A percentile compares a stretch with the other conserved stretches of the same genome.
These are phyloP conservation scores for Cheirogaleus medius DNA, from an alignment of 2,113 vertebrate genomes.

Conservation along the genomic window DNA sequence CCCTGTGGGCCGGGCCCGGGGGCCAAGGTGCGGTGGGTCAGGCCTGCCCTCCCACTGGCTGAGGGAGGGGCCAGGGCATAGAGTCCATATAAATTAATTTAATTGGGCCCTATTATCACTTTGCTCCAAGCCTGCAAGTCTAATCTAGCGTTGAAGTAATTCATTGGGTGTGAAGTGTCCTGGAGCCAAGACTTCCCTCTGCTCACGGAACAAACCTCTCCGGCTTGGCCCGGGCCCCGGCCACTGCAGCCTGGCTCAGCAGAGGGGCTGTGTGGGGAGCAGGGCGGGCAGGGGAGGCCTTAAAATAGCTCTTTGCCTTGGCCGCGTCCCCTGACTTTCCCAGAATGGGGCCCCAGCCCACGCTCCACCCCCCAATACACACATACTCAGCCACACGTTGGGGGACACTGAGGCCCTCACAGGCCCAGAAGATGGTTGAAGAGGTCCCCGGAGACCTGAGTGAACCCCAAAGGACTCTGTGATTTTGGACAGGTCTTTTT, in stretches of 20 bases:
- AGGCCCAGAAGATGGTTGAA: not conserved
- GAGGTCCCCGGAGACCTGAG: not conserved
- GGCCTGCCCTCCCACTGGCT: slow-evolving; percentile 12
- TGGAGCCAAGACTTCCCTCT: slow-evolving; percentile 84
- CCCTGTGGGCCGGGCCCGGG: not conserved
- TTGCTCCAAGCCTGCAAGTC: slow-evolving; percentile 81
- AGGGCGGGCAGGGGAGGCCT: slow-evolving; percentile 49
- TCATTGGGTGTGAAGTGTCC: slow-evolving; percentile 86
- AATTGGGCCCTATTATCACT: slow-evolving; percentile 87
- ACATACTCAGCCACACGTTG: not conserved
- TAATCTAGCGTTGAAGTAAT: slow-evolving; percentile 87
- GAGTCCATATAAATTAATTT: slow-evolving; percentile 84
- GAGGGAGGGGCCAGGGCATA: slow-evolving; percentile 20
- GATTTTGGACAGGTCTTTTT: not conserved
- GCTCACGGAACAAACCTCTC: slow-evolving; percentile 76
- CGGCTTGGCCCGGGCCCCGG: slow-evolving; percentile 68
- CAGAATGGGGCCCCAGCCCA: slow-evolving; percentile 63
- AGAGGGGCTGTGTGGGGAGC: slow-evolving; percentile 53
- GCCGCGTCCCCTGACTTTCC: slow-evolving; percentile 70
- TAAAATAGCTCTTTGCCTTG: slow-evolving; percentile 78
- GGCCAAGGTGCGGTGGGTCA: slow-evolving; percentile 36
- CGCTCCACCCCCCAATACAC: not conserved
- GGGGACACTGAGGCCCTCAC: not conserved
- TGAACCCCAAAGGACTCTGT: not conserved
- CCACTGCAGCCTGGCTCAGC: slow-evolving; percentile 76